Evolutionary conservation across 2,113 vertebrate genomes (phyloP).

Genomic region (Chaenocephalus aceratus): DNA sequence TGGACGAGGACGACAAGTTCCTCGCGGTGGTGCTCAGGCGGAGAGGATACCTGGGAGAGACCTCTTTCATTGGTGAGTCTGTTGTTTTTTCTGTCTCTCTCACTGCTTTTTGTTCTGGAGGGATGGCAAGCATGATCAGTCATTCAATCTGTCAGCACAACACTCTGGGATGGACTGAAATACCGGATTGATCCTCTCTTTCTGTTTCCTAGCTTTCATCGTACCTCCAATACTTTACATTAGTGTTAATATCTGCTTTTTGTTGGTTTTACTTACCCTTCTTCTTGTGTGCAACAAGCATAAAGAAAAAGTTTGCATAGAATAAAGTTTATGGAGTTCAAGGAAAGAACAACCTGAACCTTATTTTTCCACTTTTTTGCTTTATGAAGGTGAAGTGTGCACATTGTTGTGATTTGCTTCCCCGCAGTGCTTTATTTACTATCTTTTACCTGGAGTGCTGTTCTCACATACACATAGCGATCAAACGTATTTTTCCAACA

Average conservation of each 20-base stretch:
- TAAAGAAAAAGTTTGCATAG: neutral
- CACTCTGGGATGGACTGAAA: neutral
- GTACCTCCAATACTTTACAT: constrained; percentile 1
- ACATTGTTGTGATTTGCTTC: neutral
- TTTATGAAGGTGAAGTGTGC: neutral
- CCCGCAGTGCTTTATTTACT: neutral
- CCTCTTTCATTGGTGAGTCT: constrained; percentile 94
- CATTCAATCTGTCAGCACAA: neutral
- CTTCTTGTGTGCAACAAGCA: neutral
- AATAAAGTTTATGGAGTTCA: neutral
- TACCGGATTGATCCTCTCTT: neutral
- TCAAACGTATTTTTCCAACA: neutral
- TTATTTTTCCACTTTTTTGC: neutral
- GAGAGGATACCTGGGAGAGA: constrained; percentile 95
- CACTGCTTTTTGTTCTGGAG: neutral
- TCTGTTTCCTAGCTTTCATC: neutral
- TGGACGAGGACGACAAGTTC: constrained; percentile 91
- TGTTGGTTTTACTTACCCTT: neutral
- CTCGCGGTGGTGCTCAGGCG: constrained; percentile 90
- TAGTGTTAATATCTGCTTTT: neutral
- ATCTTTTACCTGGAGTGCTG: neutral
- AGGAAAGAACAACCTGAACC: neutral
- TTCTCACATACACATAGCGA: neutral
- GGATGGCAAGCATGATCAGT: neutral
- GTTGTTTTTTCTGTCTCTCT: constrained; percentile 8